Conservation (phyloP, 2,113 vertebrate species). For the Salvator merianae region DNA sequence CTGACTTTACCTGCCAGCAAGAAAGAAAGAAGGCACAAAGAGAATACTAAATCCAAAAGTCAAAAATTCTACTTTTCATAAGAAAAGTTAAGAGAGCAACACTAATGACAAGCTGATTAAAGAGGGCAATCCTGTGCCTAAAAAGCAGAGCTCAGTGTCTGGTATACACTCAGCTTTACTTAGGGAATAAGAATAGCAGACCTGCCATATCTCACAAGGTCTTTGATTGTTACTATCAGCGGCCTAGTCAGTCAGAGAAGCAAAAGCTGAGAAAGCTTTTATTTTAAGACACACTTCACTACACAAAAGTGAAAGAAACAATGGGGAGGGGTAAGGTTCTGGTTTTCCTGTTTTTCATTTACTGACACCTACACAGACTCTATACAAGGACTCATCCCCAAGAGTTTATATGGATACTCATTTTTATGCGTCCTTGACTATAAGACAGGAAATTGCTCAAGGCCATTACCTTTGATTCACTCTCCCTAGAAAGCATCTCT, state of each 20-base stretch:
- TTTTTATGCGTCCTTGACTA: slow-evolving; percentile 38
- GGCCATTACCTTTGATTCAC: slow-evolving; percentile 90
- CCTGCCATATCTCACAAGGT: neutral
- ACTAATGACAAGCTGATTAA: slow-evolving; percentile 25
- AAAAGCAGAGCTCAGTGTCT: neutral
- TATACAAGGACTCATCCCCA: neutral
- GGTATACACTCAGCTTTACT: neutral
- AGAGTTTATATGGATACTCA: slow-evolving; percentile 33
- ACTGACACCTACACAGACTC: neutral
- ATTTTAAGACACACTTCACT: neutral
- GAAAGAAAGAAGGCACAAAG: slow-evolving; percentile 38
- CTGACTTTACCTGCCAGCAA: slow-evolving; percentile 82
- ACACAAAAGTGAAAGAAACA: neutral
- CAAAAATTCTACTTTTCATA: neutral
- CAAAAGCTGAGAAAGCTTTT: neutral
- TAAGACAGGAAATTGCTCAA: slow-evolving; percentile 54
- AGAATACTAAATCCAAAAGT: slow-evolving; percentile 35
- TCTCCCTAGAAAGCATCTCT: slow-evolving; percentile 95
- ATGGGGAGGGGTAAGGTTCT: neutral
- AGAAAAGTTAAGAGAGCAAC: slow-evolving; percentile 8
- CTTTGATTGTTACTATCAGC: neutral
- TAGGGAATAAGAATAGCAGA: neutral
- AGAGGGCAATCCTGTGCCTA: neutral
- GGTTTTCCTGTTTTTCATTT: slow-evolving; percentile 4
- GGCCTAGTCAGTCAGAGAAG: neutral